Base-by-base conservation (phyloP, 2,797 vertebrate genomes). In the Novumbra hubbsi region DNA sequence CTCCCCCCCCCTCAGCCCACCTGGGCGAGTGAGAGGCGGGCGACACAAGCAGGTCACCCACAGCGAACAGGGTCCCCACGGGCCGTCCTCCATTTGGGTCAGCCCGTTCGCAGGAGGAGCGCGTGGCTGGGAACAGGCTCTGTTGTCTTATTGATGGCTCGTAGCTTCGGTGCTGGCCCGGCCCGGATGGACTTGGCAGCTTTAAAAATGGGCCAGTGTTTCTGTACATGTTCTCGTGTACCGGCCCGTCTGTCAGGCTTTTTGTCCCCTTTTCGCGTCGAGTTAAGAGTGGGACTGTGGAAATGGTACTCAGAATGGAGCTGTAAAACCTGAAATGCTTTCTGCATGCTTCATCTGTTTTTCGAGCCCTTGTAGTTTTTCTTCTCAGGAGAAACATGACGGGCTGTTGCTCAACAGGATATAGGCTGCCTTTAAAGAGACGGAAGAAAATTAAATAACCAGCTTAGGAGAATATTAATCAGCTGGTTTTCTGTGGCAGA, bases 391-490 rank as follows among this genome's bases (percentile, higher is more conserved):
- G 55, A 5, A 57, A 57, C 9, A 57, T 3, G n/a, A n/a, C 9
- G 55, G 55, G 55, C 55, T 57, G n/a, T 24, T 57, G 55, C 55
- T 57, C n/a, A 57, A 57, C 55, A 57, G 55, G n/a, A 57, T 57
- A 57, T 57, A 21, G 21, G 55, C 55, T 57, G 21, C 55, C 55
- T 57, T 57, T 57, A 57, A 57, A 57, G 55, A 57, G 55, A 24
- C 55, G 5, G 11, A 12, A 21, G 68, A 48, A 70, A 73, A 77
- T 77, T 11, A 66, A 48, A 62, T 68, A 50, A 69, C 15, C 65
- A 65, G 76, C 24, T 19, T n/a, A n/a, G 21, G 27, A 14, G 49
- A 67, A 65, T 75, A 38, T 32, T 14, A 71, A 52, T 62, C 55
- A 24, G 55, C 55, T 57, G 55, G 21, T 57, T 24, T 12, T 57